These are phyloP conservation scores for Sycophaga agraensis DNA, from an alignment of 1,140 invertebrate species.

Conservation along the genomic window DNA sequence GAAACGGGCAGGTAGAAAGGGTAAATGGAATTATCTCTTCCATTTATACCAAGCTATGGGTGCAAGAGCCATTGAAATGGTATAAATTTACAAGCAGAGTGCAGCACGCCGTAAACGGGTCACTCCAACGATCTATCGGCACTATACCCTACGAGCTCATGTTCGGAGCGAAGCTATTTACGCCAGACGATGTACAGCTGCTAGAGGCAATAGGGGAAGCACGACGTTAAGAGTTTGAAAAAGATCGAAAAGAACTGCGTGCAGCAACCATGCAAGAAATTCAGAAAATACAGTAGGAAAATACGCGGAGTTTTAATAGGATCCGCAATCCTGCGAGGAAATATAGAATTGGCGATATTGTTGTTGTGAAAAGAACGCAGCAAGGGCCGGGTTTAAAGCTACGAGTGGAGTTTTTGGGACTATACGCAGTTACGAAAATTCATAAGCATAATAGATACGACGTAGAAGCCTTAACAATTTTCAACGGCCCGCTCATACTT, in stretches of 20 bases:
- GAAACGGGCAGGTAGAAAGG: slow-evolving; percentile 46
- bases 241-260: background rate
- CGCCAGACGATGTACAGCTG: background rate
- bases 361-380: background rate
- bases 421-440: background rate
- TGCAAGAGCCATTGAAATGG: background rate
- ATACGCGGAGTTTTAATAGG: background rate
- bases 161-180: background rate
- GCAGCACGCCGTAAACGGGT: background rate
- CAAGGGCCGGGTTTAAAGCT: background rate
- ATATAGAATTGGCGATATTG: background rate
- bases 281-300: background rate
- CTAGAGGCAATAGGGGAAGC: background rate
- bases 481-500: background rate
- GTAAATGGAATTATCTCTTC: slow-evolving; percentile 28
- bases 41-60: background rate
- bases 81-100: background rate
- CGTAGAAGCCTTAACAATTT: background rate
- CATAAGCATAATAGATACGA: background rate
- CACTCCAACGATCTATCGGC: background rate
- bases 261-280: background rate
- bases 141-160: background rate
- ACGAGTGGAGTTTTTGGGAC: background rate
- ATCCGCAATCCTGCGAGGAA: background rate
- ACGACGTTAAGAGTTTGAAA: background rate